Evolutionary conservation across 2,113 vertebrate species (phyloP).

Genomic region (Labrus mixtus): DNA sequence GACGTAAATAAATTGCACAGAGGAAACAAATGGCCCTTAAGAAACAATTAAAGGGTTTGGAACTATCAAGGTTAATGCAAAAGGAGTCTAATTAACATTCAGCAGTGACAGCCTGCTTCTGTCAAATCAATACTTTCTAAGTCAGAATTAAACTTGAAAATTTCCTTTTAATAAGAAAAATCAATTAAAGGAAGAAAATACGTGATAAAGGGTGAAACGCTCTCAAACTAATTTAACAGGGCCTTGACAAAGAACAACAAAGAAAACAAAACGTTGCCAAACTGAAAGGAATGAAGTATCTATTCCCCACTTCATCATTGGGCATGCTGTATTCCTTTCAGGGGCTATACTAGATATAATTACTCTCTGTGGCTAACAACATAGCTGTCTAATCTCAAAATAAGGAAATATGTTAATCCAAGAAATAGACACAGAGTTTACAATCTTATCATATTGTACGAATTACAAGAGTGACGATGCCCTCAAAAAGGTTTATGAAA

Average conservation of each 20-base stretch:
- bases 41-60: neutral
- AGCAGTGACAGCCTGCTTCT: slow-evolving; percentile 24
- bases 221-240: neutral
- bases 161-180: neutral
- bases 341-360: neutral
- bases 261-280: too few species aligned
- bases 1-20: neutral
- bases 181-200: too few species aligned
- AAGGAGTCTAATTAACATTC: slow-evolving; percentile 2
- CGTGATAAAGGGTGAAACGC: neutral
- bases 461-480: too few species aligned
- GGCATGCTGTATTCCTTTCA: neutral
- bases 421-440: too few species aligned
- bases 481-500: too few species aligned
- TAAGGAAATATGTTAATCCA: too few species aligned
- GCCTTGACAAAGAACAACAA: neutral
- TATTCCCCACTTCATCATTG: too few species aligned
- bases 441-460: too few species aligned
- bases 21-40: neutral
- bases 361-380: too few species aligned
- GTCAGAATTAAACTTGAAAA: neutral
- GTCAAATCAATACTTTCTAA: neutral
- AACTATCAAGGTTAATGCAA: neutral
- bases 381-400: too few species aligned
- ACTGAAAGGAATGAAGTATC: too few species aligned